Base-by-base conservation (phyloP, 1,140 invertebrate genomes). In the Drosophila subpulchrella region DNA sequence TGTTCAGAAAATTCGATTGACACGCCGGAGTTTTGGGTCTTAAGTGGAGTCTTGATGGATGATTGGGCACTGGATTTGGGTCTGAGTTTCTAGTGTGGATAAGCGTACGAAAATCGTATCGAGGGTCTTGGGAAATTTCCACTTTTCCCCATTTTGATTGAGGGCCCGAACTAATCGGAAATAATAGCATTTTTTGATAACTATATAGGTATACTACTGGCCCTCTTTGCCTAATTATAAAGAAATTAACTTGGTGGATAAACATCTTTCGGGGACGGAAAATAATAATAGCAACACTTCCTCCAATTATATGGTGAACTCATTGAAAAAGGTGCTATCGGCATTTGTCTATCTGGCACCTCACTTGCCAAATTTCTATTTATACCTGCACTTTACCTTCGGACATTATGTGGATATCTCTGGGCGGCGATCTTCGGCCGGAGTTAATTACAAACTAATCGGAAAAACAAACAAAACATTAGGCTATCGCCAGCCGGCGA, bases 381-480 rank as follows among this genome's bases (percentile, higher is more conserved):
- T 17, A 4, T 70, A 70, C 41, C 66, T 68, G 48, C 20, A 38
- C 32, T 42, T 38, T 32, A 17, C 24, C 61, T 32, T 20, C 20
- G 20, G 12, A 10, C 51, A 75, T 71, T 74, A 56, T 68, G 44
- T 57, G 6, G 11, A 34, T 56, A 70, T 77, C 73, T 54, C 13
- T 15, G 34, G 11, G 6, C 20, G 54, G 30, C 50, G 73, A 77
- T 77, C 75, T 77, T 13, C 24, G 46, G 32, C 13, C 42, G 20
- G n/a, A 75, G 83, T 89, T 88, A 88, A 88, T 88, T 89, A 89
- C 84, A 89, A 88, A 88, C 79, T 88, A 88, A 88, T 88, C 84
- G 74, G 66, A 77, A 82, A 60, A 83, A 83, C 84, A 83, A 83
- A 88, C 76, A 80, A 77, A 88, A 60, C 83, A 88, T 88, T 88